A percentile compares a stretch with the other conserved stretches of the same genome.
These are phyloP conservation scores for Pycnomerus fuliginosus DNA, from an alignment of 2,888 invertebrate species.

Conservation along the genomic window DNA sequence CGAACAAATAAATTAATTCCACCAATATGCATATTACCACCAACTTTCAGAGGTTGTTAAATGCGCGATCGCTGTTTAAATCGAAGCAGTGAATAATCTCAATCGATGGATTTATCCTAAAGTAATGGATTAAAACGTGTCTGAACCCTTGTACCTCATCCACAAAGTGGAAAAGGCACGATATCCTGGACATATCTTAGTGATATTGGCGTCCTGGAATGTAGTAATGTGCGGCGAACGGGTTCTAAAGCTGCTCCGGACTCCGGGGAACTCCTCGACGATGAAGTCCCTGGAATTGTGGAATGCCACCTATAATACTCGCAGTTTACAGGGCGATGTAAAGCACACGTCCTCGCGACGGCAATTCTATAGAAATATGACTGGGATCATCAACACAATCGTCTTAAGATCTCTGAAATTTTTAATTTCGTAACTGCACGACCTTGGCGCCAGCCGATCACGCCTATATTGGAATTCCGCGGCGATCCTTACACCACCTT, in stretches of 20 bases:
- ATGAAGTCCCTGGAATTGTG: slow-evolving; percentile 21
- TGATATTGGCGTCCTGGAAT: slow-evolving; percentile 52
- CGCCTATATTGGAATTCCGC: too few species aligned
- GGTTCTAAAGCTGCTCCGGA: slow-evolving; percentile 29
- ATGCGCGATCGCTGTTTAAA: too few species aligned
- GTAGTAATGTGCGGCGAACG: slow-evolving; percentile 48
- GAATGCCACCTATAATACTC: slow-evolving; percentile 34
- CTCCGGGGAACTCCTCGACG: slow-evolving; percentile 21
- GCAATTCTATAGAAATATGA: slow-evolving; percentile 18
- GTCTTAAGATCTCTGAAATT: too few species aligned
- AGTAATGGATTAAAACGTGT: too few species aligned
- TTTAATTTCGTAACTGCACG: too few species aligned
- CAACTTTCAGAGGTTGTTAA: too few species aligned
- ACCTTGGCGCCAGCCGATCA: too few species aligned
- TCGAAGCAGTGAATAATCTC: too few species aligned
- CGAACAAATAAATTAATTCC: slow-evolving; percentile 3
- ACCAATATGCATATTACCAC: neutral
- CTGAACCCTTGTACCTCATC: slow-evolving; percentile 18
- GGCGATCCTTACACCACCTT: too few species aligned
- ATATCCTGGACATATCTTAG: slow-evolving; percentile 33
- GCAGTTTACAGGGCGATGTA: slow-evolving; percentile 13
- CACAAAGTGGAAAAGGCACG: slow-evolving; percentile 14
- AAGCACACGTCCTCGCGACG: slow-evolving; percentile 14
- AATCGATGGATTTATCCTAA: too few species aligned
- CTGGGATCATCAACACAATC: slow-evolving; percentile 16